Conservation (phyloP, 37 sponge, comb jelly and placozoan species). For the Amphimedon queenslandica region DNA sequence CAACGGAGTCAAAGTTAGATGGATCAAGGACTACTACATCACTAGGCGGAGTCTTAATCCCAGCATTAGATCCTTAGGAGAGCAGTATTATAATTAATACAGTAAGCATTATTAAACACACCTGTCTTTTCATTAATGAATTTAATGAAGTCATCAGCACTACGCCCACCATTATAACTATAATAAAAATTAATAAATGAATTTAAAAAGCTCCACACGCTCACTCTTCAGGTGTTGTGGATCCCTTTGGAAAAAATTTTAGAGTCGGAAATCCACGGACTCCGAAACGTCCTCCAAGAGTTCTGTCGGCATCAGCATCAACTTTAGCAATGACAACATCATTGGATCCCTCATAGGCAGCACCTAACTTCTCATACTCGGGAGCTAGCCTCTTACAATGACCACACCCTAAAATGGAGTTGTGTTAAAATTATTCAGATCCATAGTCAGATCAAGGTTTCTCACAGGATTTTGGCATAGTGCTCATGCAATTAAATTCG, state of each 20-base stretch:
- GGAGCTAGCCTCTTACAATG: slow-evolving; percentile 95
- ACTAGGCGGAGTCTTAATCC: slow-evolving; percentile 50
- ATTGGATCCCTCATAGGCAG: slow-evolving; percentile 59
- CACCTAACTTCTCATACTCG: slow-evolving; percentile 87
- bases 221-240: slow-evolving; percentile 86
- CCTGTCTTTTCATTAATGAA: slow-evolving; percentile 82
- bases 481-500: no score
- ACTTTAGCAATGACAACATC: slow-evolving; percentile 91
- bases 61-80: slow-evolving; percentile 34
- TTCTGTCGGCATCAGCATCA: slow-evolving; percentile 81
- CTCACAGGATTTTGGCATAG: no score
- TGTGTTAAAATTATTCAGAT: not conserved
- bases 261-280: slow-evolving; percentile 91
- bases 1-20: slow-evolving; percentile 80
- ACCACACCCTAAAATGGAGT: slow-evolving; percentile 81
- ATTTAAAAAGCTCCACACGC: slow-evolving; percentile 2
- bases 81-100: not conserved
- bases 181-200: not conserved
- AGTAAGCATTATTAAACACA: not conserved
- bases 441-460: no score
- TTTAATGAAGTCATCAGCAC: slow-evolving; percentile 89
- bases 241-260: slow-evolving; percentile 93
- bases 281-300: slow-evolving; percentile 76
- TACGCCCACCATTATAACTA: slow-evolving; percentile 88
- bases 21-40: slow-evolving; percentile 75